Evolutionary conservation across 2,113 vertebrate genomes (phyloP), one percentile per base, ranked within the genome.

Genomic region (Eudorcas thomsonii): DNA sequence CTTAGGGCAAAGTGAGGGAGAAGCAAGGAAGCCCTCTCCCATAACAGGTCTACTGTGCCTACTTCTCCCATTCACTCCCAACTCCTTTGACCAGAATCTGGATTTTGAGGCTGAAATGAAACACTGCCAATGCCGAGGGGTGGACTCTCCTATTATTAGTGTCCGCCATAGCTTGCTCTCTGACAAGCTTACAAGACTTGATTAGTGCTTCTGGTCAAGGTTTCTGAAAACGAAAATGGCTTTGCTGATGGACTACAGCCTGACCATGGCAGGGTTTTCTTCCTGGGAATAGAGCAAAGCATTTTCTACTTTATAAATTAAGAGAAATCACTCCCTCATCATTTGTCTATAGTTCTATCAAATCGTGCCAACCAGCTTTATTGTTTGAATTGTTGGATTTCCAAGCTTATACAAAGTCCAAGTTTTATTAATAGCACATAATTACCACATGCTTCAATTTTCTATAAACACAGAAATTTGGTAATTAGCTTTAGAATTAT

Each of bases 401-500:
- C 28, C 36, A 91, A 96, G 94, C 84, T 94, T 95, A 97, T 83
- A 88, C 78, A 97, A 97, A 97, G 92, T 96, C 88, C 77, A 92
- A 96, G 94, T 94, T 96, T 97, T 98, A 98, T 97, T 98, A 98
- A 98, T 98, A 98, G 96, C 84, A 86, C 91, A 83, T 97, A 97
- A 98, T 98, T 96, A 97, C 64, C 86, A 95, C 96, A 97, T 85
- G 74, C 48, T 95, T 91, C 96, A 97, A 93, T 96, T 98, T 98
- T 95, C 97, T 98, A 97, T 97, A 98, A 98, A 98, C 97, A 98
- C 71, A 95, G 96, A 98, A 97, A 98, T 98, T 97, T 21, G 19
- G 96, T 98, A 98, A 98, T 98, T 98, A 97, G 93, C 93, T 97
- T 96, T 96, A 97, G 97, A 97, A 97, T 98, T 97, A 96, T 96